phyloP scores from a whole-genome alignment of 2,888 invertebrate species.

The Pyrocoelia pectoralis region DNA sequence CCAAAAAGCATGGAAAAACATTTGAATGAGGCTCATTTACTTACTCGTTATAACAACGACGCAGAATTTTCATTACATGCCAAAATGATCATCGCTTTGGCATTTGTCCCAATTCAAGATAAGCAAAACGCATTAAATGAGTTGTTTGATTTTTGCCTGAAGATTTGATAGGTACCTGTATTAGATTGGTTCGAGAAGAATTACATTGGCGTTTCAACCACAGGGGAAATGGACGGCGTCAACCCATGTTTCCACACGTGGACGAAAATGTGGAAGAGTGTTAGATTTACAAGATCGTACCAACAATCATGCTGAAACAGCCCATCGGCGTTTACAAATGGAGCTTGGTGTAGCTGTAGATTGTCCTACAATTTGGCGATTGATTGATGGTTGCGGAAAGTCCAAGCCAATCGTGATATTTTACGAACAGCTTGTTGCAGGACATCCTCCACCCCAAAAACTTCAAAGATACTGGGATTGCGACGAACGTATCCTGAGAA shows the following conservation, averaged over 20 bases:
- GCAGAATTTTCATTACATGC: not conserved
- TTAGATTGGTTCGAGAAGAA: too few relatives aligned
- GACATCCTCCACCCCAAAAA: conserved; percentile 13
- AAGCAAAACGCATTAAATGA: conserved; percentile 11
- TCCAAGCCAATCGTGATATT: conserved; percentile 1
- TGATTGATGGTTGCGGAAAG: conserved; percentile 17
- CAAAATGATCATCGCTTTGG: conserved; percentile 15
- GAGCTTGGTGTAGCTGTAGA: conserved; percentile 16
- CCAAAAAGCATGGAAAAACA: not conserved
- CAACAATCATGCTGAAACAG: conserved; percentile 23
- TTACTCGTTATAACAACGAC: too few relatives aligned
- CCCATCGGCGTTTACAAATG: too few relatives aligned
- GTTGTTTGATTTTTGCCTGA: not conserved
- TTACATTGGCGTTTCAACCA: too few relatives aligned
- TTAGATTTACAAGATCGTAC: conserved; percentile 18
- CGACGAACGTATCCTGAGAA: conserved; percentile 17
- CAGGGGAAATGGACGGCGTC: not conserved
- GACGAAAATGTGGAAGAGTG: conserved; percentile 11
- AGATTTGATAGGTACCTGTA: too few relatives aligned
- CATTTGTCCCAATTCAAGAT: conserved; percentile 19
- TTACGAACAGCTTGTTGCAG: conserved; percentile 23
- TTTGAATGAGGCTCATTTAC: not conserved
- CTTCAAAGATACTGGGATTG: conserved; percentile 16
- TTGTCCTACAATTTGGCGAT: conserved; percentile 18
- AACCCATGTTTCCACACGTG: conserved; percentile 16